Evolutionary conservation across 2,113 vertebrate genomes (phyloP), one percentile per base, ranked within the genome.

Genomic region (Cyanoliseus patagonus): DNA sequence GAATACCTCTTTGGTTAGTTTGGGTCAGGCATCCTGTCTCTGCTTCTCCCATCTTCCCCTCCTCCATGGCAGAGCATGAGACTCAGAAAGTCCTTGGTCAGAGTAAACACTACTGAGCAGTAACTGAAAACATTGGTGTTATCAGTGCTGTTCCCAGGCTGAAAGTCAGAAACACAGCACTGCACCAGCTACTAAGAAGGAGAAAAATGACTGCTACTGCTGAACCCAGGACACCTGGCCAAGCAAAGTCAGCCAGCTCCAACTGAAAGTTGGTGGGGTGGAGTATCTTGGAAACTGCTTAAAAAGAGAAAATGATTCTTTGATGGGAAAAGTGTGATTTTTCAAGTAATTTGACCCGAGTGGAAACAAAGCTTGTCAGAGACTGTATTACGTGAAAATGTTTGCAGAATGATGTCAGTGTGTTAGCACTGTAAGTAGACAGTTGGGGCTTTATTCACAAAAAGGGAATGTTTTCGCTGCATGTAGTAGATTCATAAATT

Each of bases 281-380:
- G 83, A 90, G 82, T 52, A 72, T 55, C 52, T 57, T 94, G 95
- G 92, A 96, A 95, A 80, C 63, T 17, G 81, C 85, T 83, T 70
- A 66, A 96, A 63, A 96, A 85, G 51, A 91, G 55, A 95, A 91
- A 92, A 96, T 46, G 18, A 70, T 83, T 97, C 91, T 97, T 96
- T 95, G 96, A 97, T 96, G 80, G 81, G 55, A 95, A 95, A 96
- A 92, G 44, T 83, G 80, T 93, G 90, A 91, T 93, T 92, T 97
- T 96, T 90, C 69, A 88, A 92, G 92, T 96, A 96, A 97, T 86
- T 97, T 92, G 67, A 95, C 74, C 53, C 30, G 6, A 94, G 86
- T 90, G 88, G 90, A 97, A 97, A 93, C 83, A 92, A 96, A 94
- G 80, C 68, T 95, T 97, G 87, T 97, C 80, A 76, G 96, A 96